phyloP scores from a whole-genome alignment of 2,113 vertebrate genomes.

The Phyllostomus discolor region DNA sequence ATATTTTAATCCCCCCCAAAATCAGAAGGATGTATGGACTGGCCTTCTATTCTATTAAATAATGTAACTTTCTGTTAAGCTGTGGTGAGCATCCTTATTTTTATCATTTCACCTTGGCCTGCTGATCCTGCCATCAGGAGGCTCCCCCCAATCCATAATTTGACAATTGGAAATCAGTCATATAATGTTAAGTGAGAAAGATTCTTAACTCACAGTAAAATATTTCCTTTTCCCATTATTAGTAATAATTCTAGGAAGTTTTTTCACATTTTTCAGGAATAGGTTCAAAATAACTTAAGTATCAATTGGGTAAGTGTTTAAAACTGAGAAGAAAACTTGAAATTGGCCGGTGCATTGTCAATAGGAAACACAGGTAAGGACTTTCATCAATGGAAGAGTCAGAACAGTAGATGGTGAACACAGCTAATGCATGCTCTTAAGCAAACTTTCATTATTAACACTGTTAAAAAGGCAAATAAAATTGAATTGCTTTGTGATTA shows the following conservation, averaged over 20 bases:
- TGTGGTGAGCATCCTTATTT: not conserved
- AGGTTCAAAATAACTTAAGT: not conserved
- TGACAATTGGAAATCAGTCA: not conserved
- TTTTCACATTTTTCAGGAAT: not conserved
- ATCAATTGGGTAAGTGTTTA: not conserved
- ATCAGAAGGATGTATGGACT: not conserved
- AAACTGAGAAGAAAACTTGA: not conserved
- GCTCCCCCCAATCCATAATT: not conserved
- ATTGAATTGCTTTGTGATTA: slow-evolving; percentile 17
- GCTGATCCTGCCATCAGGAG: not conserved
- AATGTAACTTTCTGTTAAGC: not conserved
- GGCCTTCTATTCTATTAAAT: not conserved
- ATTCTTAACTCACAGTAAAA: not conserved
- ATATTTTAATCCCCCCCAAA: not conserved
- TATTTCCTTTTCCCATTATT: not conserved
- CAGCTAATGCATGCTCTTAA: not conserved
- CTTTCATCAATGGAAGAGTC: not conserved
- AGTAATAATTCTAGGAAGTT: not conserved
- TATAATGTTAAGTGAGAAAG: not conserved
- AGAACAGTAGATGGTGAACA: not conserved
- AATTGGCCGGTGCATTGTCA: not conserved
- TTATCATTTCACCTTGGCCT: not conserved
- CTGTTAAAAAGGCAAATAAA: slow-evolving; percentile 27
- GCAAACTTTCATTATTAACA: slow-evolving; percentile 3
- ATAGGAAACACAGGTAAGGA: not conserved